Conservation (phyloP, 92 coral and sea anemone genomes). For the Hydrozoanthus gracilis region DNA sequence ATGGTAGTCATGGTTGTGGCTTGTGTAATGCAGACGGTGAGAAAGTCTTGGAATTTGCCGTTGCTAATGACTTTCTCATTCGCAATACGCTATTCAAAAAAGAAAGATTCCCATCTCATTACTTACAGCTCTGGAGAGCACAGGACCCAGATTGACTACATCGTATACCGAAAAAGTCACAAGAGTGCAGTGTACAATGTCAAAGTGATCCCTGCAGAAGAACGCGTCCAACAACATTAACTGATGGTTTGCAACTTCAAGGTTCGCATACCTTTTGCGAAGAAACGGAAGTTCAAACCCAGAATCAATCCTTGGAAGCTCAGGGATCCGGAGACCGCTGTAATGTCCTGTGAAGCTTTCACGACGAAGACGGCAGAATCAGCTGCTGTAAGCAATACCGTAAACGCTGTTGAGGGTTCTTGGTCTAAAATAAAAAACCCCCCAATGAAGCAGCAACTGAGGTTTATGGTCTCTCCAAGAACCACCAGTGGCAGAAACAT, state of each 20-base stretch:
- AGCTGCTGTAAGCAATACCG: constrained; percentile 6
- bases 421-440: neutral
- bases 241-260: neutral
- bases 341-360: neutral
- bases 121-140: neutral
- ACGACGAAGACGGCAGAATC: neutral
- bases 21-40: neutral
- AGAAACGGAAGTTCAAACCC: neutral
- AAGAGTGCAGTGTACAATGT: too few species aligned
- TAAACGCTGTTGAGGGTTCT: neutral
- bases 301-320: neutral
- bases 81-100: neutral
- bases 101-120: neutral
- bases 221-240: neutral
- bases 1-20: too few species aligned
- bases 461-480: neutral
- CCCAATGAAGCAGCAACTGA: neutral
- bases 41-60: neutral
- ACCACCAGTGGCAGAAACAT: neutral
- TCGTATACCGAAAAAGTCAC: neutral
- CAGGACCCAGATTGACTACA: neutral
- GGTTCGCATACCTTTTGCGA: neutral
- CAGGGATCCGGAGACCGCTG: too few species aligned
- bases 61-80: neutral
- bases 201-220: neutral